Conservation (phyloP, 2,797 vertebrate species). For the Tinamus major region DNA sequence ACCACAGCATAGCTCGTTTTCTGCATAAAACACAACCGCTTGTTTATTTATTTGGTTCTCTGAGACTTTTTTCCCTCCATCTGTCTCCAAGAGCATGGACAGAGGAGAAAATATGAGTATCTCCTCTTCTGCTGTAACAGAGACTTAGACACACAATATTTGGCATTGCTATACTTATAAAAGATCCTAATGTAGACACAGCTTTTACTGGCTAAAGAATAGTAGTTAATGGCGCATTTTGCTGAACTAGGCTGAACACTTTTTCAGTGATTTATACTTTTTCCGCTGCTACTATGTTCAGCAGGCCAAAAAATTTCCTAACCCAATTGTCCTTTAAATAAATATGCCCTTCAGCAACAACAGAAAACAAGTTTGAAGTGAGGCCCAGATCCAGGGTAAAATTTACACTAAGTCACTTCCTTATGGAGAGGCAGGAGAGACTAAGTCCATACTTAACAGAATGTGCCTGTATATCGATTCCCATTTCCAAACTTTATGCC, state of each 20-base stretch:
- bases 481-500: neutral
- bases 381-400: neutral
- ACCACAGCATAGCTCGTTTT: constrained; percentile 31
- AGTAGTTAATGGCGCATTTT: constrained; percentile 37
- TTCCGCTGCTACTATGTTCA: constrained; percentile 46
- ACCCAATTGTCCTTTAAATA: constrained; percentile 13
- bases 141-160: neutral
- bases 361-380: constrained; percentile 3
- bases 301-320: constrained; percentile 40
- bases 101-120: neutral
- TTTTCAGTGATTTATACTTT: constrained; percentile 55
- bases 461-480: neutral
- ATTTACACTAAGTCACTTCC: neutral
- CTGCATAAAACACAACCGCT: constrained; percentile 20
- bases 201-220: constrained; percentile 40
- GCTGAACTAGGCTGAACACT: constrained; percentile 24
- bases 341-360: constrained; percentile 13
- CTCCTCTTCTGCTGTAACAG: neutral
- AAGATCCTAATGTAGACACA: constrained; percentile 13
- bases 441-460: neutral
- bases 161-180: constrained; percentile 12
- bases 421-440: neutral
- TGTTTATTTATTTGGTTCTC: constrained; percentile 7
- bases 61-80: constrained; percentile 18
- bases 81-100: neutral